These are phyloP conservation scores for Lomographa bimaculata DNA, from an alignment of 2,888 invertebrate genomes.

Conservation along the genomic window DNA sequence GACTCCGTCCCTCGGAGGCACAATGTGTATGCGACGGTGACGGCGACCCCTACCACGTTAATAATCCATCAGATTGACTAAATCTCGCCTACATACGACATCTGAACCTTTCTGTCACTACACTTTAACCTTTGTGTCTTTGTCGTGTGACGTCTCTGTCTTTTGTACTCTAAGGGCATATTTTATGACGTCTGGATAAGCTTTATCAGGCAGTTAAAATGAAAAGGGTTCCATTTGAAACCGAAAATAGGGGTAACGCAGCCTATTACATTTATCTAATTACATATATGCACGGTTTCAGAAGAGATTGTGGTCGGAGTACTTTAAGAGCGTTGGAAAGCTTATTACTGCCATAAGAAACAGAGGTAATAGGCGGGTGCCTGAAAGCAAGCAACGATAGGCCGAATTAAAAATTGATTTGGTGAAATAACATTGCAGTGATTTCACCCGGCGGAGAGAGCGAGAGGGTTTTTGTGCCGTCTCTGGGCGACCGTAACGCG, in stretches of 20 bases:
- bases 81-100: conserved; percentile 51
- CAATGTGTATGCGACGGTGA: conserved; percentile 46
- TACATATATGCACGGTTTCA: conserved; percentile 30
- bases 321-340: conserved; percentile 22
- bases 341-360: conserved; percentile 33
- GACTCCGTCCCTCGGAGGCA: conserved; percentile 42
- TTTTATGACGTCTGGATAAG: conserved; percentile 50
- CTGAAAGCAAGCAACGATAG: conserved; percentile 37
- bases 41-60: conserved; percentile 53
- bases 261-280: conserved; percentile 41
- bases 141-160: conserved; percentile 36
- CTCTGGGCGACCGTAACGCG: conserved; percentile 69
- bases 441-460: conserved; percentile 55
- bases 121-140: conserved; percentile 33
- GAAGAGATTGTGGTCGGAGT: conserved; percentile 24
- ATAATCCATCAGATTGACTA: conserved; percentile 69
- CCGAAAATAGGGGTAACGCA: conserved; percentile 38
- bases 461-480: conserved; percentile 52
- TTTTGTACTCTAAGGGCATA: conserved; percentile 46
- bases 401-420: conserved; percentile 66
- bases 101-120: conserved; percentile 31
- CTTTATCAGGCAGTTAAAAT: conserved; percentile 46
- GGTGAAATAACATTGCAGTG: conserved; percentile 65
- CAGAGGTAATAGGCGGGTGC: conserved; percentile 35
- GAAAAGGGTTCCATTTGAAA: conserved; percentile 46